phyloP scores from a whole-genome alignment of 2,888 invertebrate species.

The Elegia similella region DNA sequence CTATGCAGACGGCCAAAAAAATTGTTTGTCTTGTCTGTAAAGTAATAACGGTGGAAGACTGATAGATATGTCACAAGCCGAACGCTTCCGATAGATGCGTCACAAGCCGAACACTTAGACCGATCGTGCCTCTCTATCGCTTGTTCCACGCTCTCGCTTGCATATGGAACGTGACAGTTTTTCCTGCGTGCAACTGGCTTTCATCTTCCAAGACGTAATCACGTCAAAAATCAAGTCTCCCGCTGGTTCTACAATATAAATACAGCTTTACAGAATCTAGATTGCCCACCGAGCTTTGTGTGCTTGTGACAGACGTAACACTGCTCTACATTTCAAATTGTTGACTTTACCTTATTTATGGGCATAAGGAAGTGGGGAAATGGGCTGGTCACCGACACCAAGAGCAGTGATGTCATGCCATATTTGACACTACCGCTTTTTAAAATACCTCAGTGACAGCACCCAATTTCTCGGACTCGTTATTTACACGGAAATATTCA shows the following conservation, averaged over 20 bases:
- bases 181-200: too few species aligned
- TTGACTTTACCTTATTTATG: constrained; percentile 11
- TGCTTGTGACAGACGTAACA: background rate
- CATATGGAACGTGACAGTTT: too few species aligned
- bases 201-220: too few species aligned
- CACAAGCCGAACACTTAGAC: too few species aligned
- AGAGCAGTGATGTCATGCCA: constrained; percentile 6
- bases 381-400: constrained; percentile 4
- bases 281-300: background rate
- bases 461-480: background rate
- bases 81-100: too few species aligned
- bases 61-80: too few species aligned
- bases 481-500: background rate
- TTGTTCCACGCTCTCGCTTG: too few species aligned
- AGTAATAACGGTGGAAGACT: too few species aligned
- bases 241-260: background rate
- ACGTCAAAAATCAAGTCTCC: background rate
- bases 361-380: constrained; percentile 12
- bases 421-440: constrained; percentile 7
- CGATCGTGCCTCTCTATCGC: too few species aligned
- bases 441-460: constrained; percentile 8
- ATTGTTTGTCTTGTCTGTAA: too few species aligned
- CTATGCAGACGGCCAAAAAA: too few species aligned
- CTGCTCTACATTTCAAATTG: constrained; percentile 2
- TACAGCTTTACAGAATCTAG: background rate